Percentiles rank a stretch among this genome's conserved stretches.
phyloP scores from a whole-genome alignment of 2,113 vertebrate genomes.

The Rhineura floridana region DNA sequence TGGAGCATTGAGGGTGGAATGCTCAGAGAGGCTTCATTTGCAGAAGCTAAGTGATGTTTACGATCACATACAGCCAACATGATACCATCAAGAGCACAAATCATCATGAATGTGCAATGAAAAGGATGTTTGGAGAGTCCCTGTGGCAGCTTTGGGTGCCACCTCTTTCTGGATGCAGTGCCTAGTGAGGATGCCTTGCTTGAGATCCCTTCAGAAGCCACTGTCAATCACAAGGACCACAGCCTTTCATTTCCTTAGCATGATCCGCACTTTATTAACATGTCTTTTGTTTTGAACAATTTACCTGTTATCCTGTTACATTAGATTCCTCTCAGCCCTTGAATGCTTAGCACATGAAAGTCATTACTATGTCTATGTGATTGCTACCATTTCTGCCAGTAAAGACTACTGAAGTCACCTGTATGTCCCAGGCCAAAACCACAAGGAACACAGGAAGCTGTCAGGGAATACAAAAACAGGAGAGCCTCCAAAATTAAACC shows the following conservation, averaged over 20 bases:
- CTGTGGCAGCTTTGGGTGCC: not conserved
- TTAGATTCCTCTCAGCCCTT: conserved; percentile 37
- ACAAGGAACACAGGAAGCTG: too few relatives aligned
- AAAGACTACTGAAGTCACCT: conserved; percentile 18
- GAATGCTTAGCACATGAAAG: conserved; percentile 38
- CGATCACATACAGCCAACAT: too few relatives aligned
- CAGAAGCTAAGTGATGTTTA: too few relatives aligned
- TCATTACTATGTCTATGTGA: conserved; percentile 38
- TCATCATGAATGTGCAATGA: too few relatives aligned
- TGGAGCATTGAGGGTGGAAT: too few relatives aligned
- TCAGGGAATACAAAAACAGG: too few relatives aligned
- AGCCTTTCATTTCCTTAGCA: conserved; percentile 16
- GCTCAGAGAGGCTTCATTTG: too few relatives aligned
- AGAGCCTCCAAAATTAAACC: too few relatives aligned
- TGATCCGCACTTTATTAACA: conserved; percentile 10
- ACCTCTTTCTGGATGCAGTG: not conserved
- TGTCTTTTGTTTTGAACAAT: too few relatives aligned
- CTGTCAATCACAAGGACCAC: not conserved
- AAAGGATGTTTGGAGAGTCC: too few relatives aligned
- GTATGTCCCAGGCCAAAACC: not conserved
- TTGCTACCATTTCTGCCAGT: conserved; percentile 41
- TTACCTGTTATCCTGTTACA: conserved; percentile 38
- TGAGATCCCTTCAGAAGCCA: not conserved
- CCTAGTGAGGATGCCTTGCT: not conserved
- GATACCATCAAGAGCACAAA: too few relatives aligned